Percentiles rank a stretch among this genome's conserved stretches.
phyloP scores from a whole-genome alignment of 2,888 invertebrate genomes.

The Noctua janthina region DNA sequence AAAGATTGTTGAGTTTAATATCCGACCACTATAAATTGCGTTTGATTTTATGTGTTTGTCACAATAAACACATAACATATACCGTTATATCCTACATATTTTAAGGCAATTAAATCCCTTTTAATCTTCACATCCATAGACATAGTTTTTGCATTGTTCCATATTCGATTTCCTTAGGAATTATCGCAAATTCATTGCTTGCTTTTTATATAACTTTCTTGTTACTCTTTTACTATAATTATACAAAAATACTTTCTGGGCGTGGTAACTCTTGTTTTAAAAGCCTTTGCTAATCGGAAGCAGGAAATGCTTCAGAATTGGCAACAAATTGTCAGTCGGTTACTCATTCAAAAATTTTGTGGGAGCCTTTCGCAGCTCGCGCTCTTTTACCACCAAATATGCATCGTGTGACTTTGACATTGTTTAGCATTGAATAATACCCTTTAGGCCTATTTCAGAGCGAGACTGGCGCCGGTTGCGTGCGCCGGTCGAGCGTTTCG shows the following conservation, averaged over 20 bases:
- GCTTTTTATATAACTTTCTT: background rate
- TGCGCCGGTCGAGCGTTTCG: background rate
- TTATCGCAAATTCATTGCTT: background rate
- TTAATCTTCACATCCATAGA: background rate
- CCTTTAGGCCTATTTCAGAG: background rate
- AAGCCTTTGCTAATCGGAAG: slow-evolving; percentile 21
- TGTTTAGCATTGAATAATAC: slow-evolving; percentile 6
- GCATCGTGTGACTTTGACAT: background rate
- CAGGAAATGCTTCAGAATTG: slow-evolving; percentile 31
- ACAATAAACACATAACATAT: background rate
- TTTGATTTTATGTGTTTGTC: background rate
- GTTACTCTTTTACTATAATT: background rate
- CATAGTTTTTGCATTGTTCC: background rate
- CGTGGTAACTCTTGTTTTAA: background rate
- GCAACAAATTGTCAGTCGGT: background rate
- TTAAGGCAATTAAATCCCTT: background rate
- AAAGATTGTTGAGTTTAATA: slow-evolving; percentile 11
- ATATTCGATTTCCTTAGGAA: background rate
- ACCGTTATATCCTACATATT: background rate
- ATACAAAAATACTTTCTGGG: background rate
- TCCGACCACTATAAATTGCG: background rate
- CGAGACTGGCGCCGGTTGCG: background rate
- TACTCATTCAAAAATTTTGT: slow-evolving; percentile 21
- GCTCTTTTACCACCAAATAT: background rate
- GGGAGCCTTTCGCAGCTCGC: background rate